Evolutionary conservation across 2,113 vertebrate species (phyloP), one percentile per base, ranked within the genome.

Genomic region (Pachycephala philippinensis): DNA sequence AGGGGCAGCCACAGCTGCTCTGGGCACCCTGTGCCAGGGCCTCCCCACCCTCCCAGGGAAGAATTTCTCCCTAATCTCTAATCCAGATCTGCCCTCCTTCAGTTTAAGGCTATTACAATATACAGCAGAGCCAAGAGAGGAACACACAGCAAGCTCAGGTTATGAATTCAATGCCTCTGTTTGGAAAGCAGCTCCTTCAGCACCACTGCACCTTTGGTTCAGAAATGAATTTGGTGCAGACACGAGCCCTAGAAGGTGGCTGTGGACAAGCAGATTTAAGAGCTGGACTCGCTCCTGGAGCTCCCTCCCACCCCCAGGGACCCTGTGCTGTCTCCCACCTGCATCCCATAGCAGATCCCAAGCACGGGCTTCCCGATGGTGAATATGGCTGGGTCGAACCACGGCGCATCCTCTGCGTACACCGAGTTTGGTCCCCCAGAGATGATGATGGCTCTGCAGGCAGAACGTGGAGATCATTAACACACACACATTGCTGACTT

Each of bases 301-400:
- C 15, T 5, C 33, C 0, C 7, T 14, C 35, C 69, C 87, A 45
- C 0, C 12, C 37, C 53, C 53, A 42, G 5, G 42, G 26, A 8
- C 12, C 11, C 47, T 3, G 35, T 10, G 70, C 0, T 30, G 40
- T 61, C 66, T 59, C 76, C 7, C 59, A 99, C 99, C 99, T 99
- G 99, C 99, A 99, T 99, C 91, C 99, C 99, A 93, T 99, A 99
- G 97, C 99, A 99, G 96, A 99, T 99, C 63, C 99, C 99, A 78
- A 99, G 98, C 39, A 99, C 98, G 5, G 99, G 99, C 63, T 99
- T 99, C 88, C 99, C 99, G 91, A 99, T 99, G 19, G 99, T 99
- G 97, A 99, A 99, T 96, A 99, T 99, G 18, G 99, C 99, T 7
- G 99, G 99, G 93, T 99, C 99, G 30, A 99, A 99, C 99, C 99